phyloP scores from a whole-genome alignment of 2,113 vertebrate species.

The Nothobranchius furzeri region DNA sequence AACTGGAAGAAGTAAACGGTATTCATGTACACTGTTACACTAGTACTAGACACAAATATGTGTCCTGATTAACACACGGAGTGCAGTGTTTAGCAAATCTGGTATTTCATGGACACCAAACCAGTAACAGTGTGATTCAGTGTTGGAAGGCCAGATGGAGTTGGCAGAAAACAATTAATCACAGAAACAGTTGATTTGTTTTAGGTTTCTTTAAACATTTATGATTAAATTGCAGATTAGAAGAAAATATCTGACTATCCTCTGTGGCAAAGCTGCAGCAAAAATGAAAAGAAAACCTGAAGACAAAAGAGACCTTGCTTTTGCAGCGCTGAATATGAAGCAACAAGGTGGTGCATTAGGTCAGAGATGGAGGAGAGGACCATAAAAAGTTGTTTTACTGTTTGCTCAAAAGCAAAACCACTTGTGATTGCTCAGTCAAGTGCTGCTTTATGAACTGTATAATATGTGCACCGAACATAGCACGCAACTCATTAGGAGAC shows the following conservation, averaged over 20 bases:
- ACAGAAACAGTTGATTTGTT: not conserved
- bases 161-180: not conserved
- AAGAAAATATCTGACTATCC: not conserved
- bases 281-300: not conserved
- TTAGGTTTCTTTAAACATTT: not conserved
- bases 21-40: too few species aligned
- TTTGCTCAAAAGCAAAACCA: conserved; percentile 16
- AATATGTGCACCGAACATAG: conserved; percentile 40
- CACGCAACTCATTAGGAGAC: conserved; percentile 47
- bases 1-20: too few species aligned
- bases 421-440: conserved; percentile 38
- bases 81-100: not conserved
- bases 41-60: not conserved
- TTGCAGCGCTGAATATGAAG: conserved; percentile 5
- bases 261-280: not conserved
- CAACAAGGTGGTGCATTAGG: not conserved
- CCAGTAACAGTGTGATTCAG: not conserved
- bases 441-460: conserved; percentile 46
- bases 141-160: not conserved
- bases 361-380: not conserved
- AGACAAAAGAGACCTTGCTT: not conserved
- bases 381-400: not conserved
- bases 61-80: not conserved
- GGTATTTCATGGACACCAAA: not conserved
- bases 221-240: not conserved